A percentile compares a stretch with the other conserved stretches of the same genome.
Evolutionary conservation across 1,140 invertebrate genomes (phyloP).

Genomic region (Pararge aegeria): DNA sequence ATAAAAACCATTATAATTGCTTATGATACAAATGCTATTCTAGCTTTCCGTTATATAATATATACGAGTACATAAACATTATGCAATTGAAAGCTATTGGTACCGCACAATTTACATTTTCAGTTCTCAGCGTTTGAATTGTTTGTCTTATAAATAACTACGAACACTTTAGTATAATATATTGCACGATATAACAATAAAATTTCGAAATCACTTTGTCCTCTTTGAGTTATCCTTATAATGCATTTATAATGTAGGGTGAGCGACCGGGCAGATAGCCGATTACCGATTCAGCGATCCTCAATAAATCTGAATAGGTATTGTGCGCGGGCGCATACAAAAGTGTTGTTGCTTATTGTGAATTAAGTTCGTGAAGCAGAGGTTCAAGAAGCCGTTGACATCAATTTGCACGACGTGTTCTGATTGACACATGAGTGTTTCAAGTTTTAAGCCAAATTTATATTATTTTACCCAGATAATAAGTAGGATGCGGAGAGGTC

Average conservation of each 20-base stretch:
- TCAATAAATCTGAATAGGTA: constrained; percentile 72
- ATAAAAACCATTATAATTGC: not conserved
- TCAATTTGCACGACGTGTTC: constrained; percentile 54
- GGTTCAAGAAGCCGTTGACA: constrained; percentile 59
- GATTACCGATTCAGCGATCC: constrained; percentile 63
- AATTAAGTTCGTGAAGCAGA: constrained; percentile 62
- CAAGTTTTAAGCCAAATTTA: not conserved
- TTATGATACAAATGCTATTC: too few species aligned
- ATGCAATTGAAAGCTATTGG: too few species aligned
- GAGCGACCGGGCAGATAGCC: constrained; percentile 56
- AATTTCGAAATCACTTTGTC: constrained; percentile 46
- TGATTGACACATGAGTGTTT: constrained; percentile 39
- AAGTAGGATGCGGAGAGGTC: too few species aligned
- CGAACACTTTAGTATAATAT: constrained; percentile 2
- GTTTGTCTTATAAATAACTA: not conserved
- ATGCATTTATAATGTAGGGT: constrained; percentile 61
- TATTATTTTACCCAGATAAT: not conserved
- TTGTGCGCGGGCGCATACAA: constrained; percentile 70
- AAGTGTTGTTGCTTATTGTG: constrained; percentile 62
- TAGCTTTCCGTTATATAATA: too few species aligned
- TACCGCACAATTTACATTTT: not conserved
- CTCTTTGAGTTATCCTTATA: constrained; percentile 40
- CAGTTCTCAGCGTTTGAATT: not conserved
- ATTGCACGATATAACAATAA: constrained; percentile 21
- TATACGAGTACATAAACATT: too few species aligned